Evolutionary conservation across 1,140 invertebrate genomes (phyloP).

Genomic region (Scylla paramamosain): DNA sequence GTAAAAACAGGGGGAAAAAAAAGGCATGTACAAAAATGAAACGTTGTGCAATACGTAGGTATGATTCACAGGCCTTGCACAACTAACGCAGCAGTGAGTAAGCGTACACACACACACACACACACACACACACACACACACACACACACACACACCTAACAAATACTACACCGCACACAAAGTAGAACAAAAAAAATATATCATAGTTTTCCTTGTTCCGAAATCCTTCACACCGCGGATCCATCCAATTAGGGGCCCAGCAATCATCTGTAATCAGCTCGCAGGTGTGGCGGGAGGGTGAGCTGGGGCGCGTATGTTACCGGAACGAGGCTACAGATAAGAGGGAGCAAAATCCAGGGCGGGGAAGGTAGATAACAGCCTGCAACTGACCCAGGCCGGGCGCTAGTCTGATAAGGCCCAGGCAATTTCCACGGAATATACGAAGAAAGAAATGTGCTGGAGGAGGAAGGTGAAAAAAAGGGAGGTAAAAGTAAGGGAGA

Average conservation of each 20-base stretch:
- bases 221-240: background rate
- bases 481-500: background rate
- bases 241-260: slow-evolving; percentile 1
- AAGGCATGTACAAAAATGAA: too few relatives aligned
- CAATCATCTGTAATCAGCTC: background rate
- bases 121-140: background rate
- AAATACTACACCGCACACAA: background rate
- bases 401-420: background rate
- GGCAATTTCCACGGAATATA: background rate
- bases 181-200: background rate
- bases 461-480: background rate
- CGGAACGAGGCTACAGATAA: background rate
- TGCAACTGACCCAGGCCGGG: background rate
- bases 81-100: too few relatives aligned
- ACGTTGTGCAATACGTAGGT: too few relatives aligned
- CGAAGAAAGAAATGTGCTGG: background rate
- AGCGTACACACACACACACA: too few relatives aligned
- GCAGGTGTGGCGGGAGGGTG: background rate
- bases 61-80: too few relatives aligned
- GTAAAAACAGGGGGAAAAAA: too few relatives aligned
- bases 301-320: background rate
- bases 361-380: background rate
- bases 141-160: background rate
- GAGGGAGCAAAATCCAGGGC: slow-evolving; percentile 7
- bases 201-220: background rate